Evolutionary conservation across 2,113 vertebrate species (phyloP).

Genomic region (Vicugna pacos): DNA sequence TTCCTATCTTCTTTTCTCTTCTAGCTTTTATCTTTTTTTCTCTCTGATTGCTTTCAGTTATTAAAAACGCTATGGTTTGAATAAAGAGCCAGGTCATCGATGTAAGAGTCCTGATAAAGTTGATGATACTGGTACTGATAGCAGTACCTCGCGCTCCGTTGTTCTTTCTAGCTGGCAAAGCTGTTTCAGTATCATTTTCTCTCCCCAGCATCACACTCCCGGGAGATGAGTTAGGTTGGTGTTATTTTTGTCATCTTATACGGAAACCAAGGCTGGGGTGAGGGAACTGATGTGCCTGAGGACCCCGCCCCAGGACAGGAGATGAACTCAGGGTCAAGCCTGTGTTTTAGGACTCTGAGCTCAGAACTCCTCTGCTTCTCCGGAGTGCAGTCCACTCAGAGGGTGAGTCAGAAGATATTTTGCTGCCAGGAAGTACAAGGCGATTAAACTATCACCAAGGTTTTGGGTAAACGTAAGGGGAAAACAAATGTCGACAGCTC

Average conservation of each 20-base stretch:
- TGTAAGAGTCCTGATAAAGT: neutral
- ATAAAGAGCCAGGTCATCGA: neutral
- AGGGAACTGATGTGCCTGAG: neutral
- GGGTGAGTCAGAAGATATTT: neutral
- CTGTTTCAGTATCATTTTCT: neutral
- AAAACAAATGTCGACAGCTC: neutral
- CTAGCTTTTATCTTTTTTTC: neutral
- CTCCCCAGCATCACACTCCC: neutral
- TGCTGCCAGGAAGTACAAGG: neutral
- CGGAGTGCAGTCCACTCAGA: neutral
- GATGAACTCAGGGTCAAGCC: neutral
- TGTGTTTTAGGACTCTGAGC: neutral
- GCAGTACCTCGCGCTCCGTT: neutral
- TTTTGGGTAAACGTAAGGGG: neutral
- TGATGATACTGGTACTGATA: neutral
- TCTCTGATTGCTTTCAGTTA: neutral
- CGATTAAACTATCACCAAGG: slow-evolving; percentile 5
- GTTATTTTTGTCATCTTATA: neutral
- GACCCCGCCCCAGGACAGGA: neutral
- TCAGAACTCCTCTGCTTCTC: neutral
- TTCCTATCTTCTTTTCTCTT: neutral
- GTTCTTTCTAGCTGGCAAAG: neutral
- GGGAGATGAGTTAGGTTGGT: neutral
- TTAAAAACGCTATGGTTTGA: neutral
- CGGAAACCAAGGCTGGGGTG: neutral